phyloP scores from a whole-genome alignment of 92 coral and sea anemone species.

The Siderastrea siderea region DNA sequence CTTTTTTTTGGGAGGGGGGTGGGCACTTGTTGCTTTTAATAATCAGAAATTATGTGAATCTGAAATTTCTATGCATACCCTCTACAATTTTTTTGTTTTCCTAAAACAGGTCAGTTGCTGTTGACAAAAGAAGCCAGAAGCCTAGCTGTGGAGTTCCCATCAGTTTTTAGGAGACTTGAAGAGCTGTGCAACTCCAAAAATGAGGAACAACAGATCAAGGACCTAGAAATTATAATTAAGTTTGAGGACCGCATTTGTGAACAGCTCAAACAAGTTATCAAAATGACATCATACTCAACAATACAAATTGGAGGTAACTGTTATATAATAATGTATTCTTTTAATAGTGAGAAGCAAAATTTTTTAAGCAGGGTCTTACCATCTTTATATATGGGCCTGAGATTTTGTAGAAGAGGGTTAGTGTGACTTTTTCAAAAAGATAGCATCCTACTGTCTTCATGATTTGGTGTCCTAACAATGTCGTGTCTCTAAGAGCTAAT shows the following conservation, averaged over 20 bases:
- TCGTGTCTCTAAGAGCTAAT: background rate
- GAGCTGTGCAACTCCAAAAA: constrained; percentile 15
- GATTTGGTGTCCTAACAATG: background rate
- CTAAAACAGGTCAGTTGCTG: constrained; percentile 43
- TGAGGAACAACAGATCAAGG: background rate
- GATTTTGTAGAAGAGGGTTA: no score
- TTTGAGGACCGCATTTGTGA: background rate
- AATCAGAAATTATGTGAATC: no score
- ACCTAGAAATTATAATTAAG: constrained; percentile 10
- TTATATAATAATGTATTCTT: no score
- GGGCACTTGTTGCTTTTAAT: no score
- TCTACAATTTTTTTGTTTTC: background rate
- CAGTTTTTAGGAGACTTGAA: constrained; percentile 41
- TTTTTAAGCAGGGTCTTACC: no score
- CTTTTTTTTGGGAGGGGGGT: no score
- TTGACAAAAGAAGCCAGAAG: constrained; percentile 46
- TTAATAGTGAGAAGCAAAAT: no score
- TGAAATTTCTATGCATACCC: background rate
- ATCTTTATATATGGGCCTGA: no score
- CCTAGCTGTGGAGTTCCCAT: constrained; percentile 59
- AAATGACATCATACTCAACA: constrained; percentile 2
- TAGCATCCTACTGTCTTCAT: no score
- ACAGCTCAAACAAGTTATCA: constrained; percentile 14
- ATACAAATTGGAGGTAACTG: constrained; percentile 11
- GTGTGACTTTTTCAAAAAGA: no score